These are phyloP conservation scores for Chloropsis hardwickii DNA, from an alignment of 2,113 vertebrate genomes.

Conservation along the genomic window DNA sequence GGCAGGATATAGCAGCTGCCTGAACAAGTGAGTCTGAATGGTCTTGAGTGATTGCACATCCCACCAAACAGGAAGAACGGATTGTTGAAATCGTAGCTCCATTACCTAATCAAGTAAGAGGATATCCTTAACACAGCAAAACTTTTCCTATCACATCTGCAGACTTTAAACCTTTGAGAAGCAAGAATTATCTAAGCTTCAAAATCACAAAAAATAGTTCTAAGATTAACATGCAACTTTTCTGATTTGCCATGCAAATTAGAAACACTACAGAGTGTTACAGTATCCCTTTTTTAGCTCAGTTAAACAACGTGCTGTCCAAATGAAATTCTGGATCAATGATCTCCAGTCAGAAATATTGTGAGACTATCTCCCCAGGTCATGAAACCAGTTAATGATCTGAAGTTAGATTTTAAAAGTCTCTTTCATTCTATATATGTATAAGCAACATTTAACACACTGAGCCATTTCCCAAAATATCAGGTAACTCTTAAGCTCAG, in stretches of 20 bases:
- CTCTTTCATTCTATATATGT: background rate
- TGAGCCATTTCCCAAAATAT: background rate
- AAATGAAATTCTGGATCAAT: background rate
- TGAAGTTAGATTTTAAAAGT: background rate
- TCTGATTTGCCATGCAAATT: background rate
- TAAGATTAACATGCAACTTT: background rate
- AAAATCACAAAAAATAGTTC: background rate
- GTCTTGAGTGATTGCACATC: conserved; percentile 98
- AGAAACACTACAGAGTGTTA: background rate
- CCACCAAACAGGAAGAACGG: conserved; percentile 96
- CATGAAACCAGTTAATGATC: background rate
- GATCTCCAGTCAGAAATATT: background rate
- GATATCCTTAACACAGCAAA: background rate
- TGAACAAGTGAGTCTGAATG: conserved; percentile 97
- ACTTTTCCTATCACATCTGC: background rate
- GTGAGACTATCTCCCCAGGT: background rate
- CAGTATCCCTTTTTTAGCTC: background rate
- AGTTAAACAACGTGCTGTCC: background rate
- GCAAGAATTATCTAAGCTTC: background rate
- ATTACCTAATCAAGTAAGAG: conserved; percentile 78
- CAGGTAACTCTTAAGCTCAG: background rate
- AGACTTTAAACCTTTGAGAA: background rate
- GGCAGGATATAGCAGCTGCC: conserved; percentile 96
- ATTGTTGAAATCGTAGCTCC: conserved; percentile 94
- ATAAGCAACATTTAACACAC: background rate